Conservation (phyloP, 2,888 invertebrate species). For the Chymomyza amoena region DNA sequence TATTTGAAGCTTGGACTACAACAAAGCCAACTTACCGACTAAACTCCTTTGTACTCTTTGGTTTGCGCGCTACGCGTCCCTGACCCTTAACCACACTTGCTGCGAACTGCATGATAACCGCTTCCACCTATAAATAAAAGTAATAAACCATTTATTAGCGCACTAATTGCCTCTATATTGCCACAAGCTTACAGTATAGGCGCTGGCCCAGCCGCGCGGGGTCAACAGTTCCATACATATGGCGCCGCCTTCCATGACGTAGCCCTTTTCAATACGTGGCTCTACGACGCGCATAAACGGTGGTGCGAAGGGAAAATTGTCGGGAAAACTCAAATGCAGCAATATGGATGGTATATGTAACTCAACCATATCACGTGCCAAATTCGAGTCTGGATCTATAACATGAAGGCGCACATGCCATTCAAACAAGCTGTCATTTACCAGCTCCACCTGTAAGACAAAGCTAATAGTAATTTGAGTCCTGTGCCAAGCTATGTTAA, state of each 20-base stretch:
- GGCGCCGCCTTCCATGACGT: conserved; percentile 94
- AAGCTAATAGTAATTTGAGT: background rate
- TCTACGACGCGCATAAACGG: conserved; percentile 91
- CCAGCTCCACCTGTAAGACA: conserved; percentile 84
- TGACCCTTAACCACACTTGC: conserved; percentile 93
- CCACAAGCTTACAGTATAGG: conserved; percentile 43
- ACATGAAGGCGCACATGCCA: conserved; percentile 91
- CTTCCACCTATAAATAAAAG: conserved; percentile 81
- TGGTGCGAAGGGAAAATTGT: conserved; percentile 93
- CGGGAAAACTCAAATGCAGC: conserved; percentile 90
- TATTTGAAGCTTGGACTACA: background rate
- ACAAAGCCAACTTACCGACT: conserved; percentile 78
- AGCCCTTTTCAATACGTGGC: conserved; percentile 89
- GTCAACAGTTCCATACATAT: conserved; percentile 94
- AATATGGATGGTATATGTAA: conserved; percentile 86
- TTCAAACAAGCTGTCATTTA: conserved; percentile 92
- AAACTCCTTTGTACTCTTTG: conserved; percentile 88
- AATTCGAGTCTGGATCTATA: conserved; percentile 90
- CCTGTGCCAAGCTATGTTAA: background rate
- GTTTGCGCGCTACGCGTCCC: conserved; percentile 88
- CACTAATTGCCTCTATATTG: background rate
- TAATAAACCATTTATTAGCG: background rate
- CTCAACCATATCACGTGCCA: conserved; percentile 90
- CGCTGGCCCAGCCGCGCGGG: conserved; percentile 89
- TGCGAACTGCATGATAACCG: conserved; percentile 93